Evolutionary conservation across 2,113 vertebrate species (phyloP), one percentile per base, ranked within the genome.

Genomic region (Albula goreensis): DNA sequence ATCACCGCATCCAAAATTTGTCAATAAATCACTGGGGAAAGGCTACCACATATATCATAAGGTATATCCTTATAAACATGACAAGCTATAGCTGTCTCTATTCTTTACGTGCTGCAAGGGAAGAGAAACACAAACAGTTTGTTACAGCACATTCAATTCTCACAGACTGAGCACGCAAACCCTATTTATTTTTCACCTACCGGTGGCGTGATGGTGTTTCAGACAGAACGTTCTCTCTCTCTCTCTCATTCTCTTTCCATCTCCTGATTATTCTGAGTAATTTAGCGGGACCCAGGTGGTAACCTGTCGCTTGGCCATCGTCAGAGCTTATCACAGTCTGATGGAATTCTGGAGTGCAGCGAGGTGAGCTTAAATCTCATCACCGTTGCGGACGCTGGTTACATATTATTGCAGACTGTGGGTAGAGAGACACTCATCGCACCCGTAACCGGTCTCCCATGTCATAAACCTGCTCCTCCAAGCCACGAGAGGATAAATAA

Each of bases 291-390:
- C 70, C 22, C 70, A 74, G 70, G 70, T 74, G 70, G 22, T 74
- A 74, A 74, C 70, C 70, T 31, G 70, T 31, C 70, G 22, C n/a
- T n/a, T n/a, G 2, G 7, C 5, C n/a, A 74, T 31, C 10, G 70
- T 74, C 70, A 31, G 70, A 6, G 70, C 70, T 74, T 74, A 74
- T 74, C 70, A 74, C 22, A 31, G 70, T 31, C 70, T 74, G 70
- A 74, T 74, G 9, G 70, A 31, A 74, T 31, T 74, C 70, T 74
- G 60, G 60, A 66, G 70, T 31, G 70, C 2, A 31, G n/a, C 31
- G 70, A 10, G 70, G 70, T 31, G n/a, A 74, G 70, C n/a, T 25
- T 74, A 74, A 74, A 74, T 74, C 70, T 74, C n/a, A 74, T 74
- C 70, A 74, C 70, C 0, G 7, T 31, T 31, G 70, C 6, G 9